Evolutionary conservation across 30 jellyfish, hydroid and myxozoan genomes (phyloP).

Genomic region (Mastigias papua): DNA sequence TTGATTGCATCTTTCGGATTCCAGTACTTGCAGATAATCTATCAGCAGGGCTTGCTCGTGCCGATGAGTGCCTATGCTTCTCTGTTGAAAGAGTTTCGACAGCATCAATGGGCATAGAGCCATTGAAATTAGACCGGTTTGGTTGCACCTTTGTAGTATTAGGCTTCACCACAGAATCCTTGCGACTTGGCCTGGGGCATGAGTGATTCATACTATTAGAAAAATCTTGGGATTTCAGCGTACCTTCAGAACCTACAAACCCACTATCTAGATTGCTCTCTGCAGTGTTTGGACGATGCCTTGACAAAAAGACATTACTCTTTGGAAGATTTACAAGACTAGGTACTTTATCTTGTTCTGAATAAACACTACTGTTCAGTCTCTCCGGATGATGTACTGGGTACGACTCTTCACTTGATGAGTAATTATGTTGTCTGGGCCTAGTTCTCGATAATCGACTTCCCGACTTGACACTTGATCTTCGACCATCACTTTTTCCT

Average conservation of each 20-base stretch:
- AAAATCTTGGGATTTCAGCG: conserved; percentile 67
- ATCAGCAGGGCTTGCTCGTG: neutral
- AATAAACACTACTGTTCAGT: conserved; percentile 70
- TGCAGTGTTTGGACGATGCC: conserved; percentile 83
- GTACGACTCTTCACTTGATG: conserved; percentile 66
- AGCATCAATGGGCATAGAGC: neutral
- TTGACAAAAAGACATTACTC: conserved; percentile 36
- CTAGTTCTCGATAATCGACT: conserved; percentile 62
- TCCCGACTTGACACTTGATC: conserved; percentile 57
- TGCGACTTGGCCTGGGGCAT: neutral
- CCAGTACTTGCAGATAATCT: neutral
- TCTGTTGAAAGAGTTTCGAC: neutral
- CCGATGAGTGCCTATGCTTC: neutral
- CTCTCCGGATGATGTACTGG: conserved; percentile 61
- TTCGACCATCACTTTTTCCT: conserved; percentile 42
- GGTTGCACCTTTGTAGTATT: neutral
- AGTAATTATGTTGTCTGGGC: conserved; percentile 18
- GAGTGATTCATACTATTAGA: conserved; percentile 10
- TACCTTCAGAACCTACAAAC: conserved; percentile 86
- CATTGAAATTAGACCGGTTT: neutral
- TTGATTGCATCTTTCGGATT: neutral
- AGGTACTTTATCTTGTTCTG: conserved; percentile 79
- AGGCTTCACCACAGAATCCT: neutral
- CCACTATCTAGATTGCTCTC: conserved; percentile 84
- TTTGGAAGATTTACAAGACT: conserved; percentile 63